These are phyloP conservation scores for Cosmia pyralina DNA, from an alignment of 2,888 invertebrate genomes.

Conservation along the genomic window DNA sequence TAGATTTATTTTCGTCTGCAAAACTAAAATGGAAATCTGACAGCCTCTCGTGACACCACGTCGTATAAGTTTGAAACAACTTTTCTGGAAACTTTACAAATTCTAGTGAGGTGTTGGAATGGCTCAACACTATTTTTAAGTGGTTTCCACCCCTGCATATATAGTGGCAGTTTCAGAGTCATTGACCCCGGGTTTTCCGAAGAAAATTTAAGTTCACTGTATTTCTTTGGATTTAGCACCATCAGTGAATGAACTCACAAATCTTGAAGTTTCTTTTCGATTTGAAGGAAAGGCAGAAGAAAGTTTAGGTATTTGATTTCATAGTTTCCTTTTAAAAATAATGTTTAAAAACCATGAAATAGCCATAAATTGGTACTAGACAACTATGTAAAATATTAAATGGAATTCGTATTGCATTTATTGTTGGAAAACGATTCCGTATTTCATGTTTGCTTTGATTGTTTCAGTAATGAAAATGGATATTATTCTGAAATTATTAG, in stretches of 20 bases:
- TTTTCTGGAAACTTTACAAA: conserved; percentile 7
- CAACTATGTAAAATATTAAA: conserved; percentile 11
- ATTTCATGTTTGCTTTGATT: neutral
- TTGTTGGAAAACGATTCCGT: conserved; percentile 6
- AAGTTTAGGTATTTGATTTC: neutral
- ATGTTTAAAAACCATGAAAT: conserved; percentile 5
- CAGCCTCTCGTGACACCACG: conserved; percentile 23
- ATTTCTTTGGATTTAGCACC: neutral
- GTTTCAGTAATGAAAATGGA: neutral
- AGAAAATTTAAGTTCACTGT: conserved; percentile 3
- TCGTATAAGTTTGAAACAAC: conserved; percentile 30
- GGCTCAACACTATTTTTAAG: conserved; percentile 31
- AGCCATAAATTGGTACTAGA: too few species aligned
- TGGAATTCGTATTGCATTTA: neutral
- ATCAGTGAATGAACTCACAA: neutral
- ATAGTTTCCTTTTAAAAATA: neutral
- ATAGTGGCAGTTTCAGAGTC: conserved; percentile 13
- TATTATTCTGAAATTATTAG: neutral
- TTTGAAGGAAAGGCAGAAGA: too few species aligned
- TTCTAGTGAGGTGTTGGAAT: conserved; percentile 35
- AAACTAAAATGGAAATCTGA: conserved; percentile 13
- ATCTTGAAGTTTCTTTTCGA: neutral
- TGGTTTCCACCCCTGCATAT: conserved; percentile 5
- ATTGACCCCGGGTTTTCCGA: conserved; percentile 8
- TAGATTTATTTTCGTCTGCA: conserved; percentile 9